Evolutionary conservation across 2,888 invertebrate genomes (phyloP), one percentile per base, ranked within the genome.

Genomic region (Odontomyia ornata): DNA sequence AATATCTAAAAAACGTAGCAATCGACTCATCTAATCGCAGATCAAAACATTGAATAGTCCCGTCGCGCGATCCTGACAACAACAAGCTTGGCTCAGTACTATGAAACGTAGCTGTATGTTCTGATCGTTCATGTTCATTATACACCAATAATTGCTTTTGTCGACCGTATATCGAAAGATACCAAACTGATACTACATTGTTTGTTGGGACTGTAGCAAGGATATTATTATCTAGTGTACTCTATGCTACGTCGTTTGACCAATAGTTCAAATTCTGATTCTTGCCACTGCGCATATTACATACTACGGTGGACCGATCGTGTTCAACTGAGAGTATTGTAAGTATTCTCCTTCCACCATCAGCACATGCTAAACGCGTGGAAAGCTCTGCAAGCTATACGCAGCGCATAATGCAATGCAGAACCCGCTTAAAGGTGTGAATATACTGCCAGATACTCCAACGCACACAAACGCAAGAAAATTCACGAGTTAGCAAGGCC

Each of bases 21-120:
- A 92, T 91, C 0, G 94, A 94, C 84, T 94, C 94, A 84, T 93
- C 93, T 82, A 90, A 91, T 76, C 97, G 89, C 1, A 96, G 89
- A 87, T 98, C 98, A 86, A 98, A 98, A 84, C 96, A 94, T 85
- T 97, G 96, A 91, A 98, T 97, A 77, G 95, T 96, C 0, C 98
- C 98, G 90, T 98, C 98, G 85, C 97, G 98, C 0, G 98, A 98
- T n/a, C n/a, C n/a, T n/a, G n/a, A n/a, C n/a, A n/a, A n/a, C n/a
- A n/a, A n/a, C n/a, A n/a, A n/a, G n/a, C n/a, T n/a, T n/a, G n/a
- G n/a, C n/a, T n/a, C n/a, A n/a, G n/a, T n/a, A n/a, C n/a, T n/a
- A n/a, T n/a, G 96, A 85, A 97, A 97, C 82, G 94, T 94, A 0
- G 95, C 91, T 83, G 97, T 95, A 85, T 98, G 97, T 1, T 98